These are phyloP conservation scores for Reticulitermes lucifugus DNA, from an alignment of 2,888 invertebrate species.

Conservation along the genomic window DNA sequence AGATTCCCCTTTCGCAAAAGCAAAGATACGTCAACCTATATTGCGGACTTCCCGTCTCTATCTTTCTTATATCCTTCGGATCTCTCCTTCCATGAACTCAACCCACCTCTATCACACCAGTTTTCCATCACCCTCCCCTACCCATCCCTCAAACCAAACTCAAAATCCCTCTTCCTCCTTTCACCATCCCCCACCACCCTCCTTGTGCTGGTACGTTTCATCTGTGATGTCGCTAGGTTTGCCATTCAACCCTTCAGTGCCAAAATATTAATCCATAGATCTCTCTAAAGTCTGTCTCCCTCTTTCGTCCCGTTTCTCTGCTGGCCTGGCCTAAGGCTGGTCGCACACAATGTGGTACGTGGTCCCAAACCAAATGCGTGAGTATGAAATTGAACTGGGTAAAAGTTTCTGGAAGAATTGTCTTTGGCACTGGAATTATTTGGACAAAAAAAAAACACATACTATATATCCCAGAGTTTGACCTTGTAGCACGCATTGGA, in stretches of 20 bases:
- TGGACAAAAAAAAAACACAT: too few species aligned
- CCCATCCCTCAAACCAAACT: slow-evolving; percentile 33
- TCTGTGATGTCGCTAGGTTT: slow-evolving; percentile 57
- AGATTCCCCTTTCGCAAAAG: slow-evolving; percentile 38
- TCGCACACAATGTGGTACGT: slow-evolving; percentile 39
- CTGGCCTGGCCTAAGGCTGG: slow-evolving; percentile 26
- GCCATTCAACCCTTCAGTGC: slow-evolving; percentile 52
- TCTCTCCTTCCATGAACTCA: slow-evolving; percentile 6
- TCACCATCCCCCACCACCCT: slow-evolving; percentile 23
- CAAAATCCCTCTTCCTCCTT: slow-evolving; percentile 29
- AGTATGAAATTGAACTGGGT: too few species aligned
- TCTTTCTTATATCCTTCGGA: slow-evolving; percentile 19
- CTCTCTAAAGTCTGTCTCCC: slow-evolving; percentile 48
- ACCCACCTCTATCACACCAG: slow-evolving; percentile 15
- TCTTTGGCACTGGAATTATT: too few species aligned
- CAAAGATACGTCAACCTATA: slow-evolving; percentile 37
- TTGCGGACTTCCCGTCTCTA: slow-evolving; percentile 23
- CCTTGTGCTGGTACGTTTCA: slow-evolving; percentile 60
- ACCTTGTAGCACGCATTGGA: too few species aligned
- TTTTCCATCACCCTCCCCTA: slow-evolving; percentile 37
- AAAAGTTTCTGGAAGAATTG: too few species aligned
- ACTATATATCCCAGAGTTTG: too few species aligned
- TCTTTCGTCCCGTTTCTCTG: slow-evolving; percentile 23
- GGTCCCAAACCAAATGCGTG: background rate
- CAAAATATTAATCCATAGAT: slow-evolving; percentile 54